Base-by-base conservation (phyloP, 1,140 invertebrate genomes). In the Zaprionus kolodkinae region DNA sequence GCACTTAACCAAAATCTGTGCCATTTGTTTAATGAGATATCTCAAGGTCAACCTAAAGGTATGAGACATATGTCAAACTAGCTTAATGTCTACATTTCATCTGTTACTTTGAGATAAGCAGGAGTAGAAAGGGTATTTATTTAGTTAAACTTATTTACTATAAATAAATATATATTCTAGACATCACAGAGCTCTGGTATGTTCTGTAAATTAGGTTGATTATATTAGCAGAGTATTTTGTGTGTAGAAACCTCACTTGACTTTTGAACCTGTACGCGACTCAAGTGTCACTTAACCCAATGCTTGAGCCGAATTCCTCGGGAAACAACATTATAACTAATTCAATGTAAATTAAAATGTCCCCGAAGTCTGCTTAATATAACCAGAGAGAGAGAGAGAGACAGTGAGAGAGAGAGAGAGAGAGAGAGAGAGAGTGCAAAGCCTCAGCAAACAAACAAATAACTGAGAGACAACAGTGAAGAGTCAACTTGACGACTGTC, bases 311-410 rank as follows among this genome's bases (percentile, higher is more conserved):
- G 27, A 63, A 68, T 56, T 52, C 13, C 50, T 63, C 60, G 21
- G 6, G n/a, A 76, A 76, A 60, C 74, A 66, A 45, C 73, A 70
- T 67, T 61, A 67, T 63, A 63, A 63, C 79, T 73, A 75, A 84
- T 80, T 88, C 50, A 84, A 84, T 69, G 62, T 65, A 84, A 88
- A 89, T 89, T 89, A 89, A 89, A 89, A 84, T 88, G 84, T 89
- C 85, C 74, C 62, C 68, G 65, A 73, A 79, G 21, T 27, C 65
- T 64, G 56, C 61, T 69, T 83, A 62, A 75, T 43, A 54, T 70
- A 30, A 64, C 59, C 70, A 59, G 45, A 12, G 15, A 67, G 21
- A 43, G 38, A 56, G 45, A 57, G 63, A 52, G 56, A 55, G n/a
- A n/a, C n/a, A n/a, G n/a, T n/a, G 54, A 48, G 30, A 55, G 17